phyloP scores from a whole-genome alignment of 2,888 invertebrate genomes.

The Phragmatobia fuliginosa region DNA sequence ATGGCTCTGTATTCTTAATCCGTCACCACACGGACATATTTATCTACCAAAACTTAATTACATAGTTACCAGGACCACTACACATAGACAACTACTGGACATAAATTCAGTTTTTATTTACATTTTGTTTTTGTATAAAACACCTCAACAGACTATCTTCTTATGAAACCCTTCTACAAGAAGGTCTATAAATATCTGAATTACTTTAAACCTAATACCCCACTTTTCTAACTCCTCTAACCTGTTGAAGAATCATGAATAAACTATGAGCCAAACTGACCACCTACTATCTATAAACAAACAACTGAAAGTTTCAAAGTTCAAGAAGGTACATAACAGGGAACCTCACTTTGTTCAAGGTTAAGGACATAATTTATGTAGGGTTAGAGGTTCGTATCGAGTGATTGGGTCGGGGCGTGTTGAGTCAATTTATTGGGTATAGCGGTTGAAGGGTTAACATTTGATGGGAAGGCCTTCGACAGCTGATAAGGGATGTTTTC shows the following conservation, averaged over 20 bases:
- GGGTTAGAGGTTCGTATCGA: conserved; percentile 37
- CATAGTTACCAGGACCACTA: too few species aligned
- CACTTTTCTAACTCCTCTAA: not conserved
- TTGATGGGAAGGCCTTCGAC: conserved; percentile 35
- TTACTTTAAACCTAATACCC: too few species aligned
- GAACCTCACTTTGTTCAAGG: conserved; percentile 13
- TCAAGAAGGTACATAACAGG: conserved; percentile 10
- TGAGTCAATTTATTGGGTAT: conserved; percentile 38
- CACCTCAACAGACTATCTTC: too few species aligned
- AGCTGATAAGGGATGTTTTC: conserved; percentile 17
- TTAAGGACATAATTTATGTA: conserved; percentile 31
- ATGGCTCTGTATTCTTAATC: too few species aligned
- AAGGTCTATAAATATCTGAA: too few species aligned
- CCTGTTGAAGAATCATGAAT: not conserved
- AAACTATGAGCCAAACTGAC: not conserved
- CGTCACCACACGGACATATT: too few species aligned
- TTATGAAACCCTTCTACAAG: too few species aligned
- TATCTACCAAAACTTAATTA: too few species aligned
- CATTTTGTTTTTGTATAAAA: too few species aligned
- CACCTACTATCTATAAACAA: conserved; percentile 12
- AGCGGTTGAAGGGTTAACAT: conserved; percentile 35
- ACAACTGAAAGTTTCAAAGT: conserved; percentile 18
- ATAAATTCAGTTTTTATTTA: too few species aligned
- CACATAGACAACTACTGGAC: too few species aligned
- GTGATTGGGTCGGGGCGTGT: conserved; percentile 36